phyloP scores from a whole-genome alignment of 2,888 invertebrate genomes.

The Didymodactylos carnosus region DNA sequence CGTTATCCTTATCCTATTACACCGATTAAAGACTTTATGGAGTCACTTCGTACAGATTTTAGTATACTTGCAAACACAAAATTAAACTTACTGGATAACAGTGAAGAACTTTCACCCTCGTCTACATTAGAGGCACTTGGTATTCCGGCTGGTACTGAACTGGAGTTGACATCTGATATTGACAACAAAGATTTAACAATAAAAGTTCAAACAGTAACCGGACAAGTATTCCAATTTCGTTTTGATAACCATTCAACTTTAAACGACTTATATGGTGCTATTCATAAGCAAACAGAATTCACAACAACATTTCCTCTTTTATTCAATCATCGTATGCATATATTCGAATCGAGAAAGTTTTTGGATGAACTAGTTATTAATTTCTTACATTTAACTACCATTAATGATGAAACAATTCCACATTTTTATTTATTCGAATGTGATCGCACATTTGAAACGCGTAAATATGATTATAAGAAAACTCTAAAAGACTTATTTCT shows the following conservation, averaged over 20 bases:
- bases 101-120: neutral
- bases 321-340: neutral
- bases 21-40: neutral
- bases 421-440: neutral
- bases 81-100: neutral
- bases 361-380: neutral
- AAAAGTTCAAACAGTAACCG: neutral
- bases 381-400: neutral
- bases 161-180: neutral
- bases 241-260: neutral
- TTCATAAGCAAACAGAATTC: neutral
- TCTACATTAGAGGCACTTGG: neutral
- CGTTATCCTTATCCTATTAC: neutral
- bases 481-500: neutral
- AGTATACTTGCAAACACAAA: neutral
- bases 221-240: neutral
- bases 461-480: neutral
- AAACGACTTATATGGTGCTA: neutral
- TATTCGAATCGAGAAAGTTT: neutral
- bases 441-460: neutral
- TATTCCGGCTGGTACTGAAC: neutral
- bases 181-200: neutral
- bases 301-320: neutral
- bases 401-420: neutral
- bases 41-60: neutral